phyloP scores from a whole-genome alignment of 1,140 invertebrate genomes.

The Procambarus virginalis region DNA sequence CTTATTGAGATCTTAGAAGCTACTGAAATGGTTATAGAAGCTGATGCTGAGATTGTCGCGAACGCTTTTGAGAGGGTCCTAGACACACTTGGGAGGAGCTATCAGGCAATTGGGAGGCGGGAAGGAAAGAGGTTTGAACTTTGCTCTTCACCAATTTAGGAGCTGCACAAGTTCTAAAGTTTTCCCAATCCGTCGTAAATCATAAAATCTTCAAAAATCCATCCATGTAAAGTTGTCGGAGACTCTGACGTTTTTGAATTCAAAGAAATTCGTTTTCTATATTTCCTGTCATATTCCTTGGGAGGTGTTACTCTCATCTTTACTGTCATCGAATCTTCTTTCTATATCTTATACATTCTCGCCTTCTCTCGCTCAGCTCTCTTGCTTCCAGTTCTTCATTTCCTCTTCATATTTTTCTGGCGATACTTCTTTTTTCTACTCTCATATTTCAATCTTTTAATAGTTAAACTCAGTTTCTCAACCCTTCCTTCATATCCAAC shows the following conservation, averaged over 20 bases:
- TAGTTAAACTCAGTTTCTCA: no score
- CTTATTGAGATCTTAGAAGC: no score
- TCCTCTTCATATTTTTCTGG: background rate
- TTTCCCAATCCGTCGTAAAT: background rate
- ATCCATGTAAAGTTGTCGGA: background rate
- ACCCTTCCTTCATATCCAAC: no score
- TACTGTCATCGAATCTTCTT: background rate
- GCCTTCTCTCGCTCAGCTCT: background rate
- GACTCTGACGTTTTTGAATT: background rate
- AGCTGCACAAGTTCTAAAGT: background rate
- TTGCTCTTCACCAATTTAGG: no score
- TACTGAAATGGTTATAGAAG: no score
- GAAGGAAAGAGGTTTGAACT: background rate
- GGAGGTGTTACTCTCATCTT: slow-evolving; percentile 3
- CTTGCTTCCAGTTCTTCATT: background rate
- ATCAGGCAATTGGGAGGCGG: no score
- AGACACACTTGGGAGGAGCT: no score
- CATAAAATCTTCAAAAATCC: background rate
- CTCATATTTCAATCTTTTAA: no score
- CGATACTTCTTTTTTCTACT: no score
- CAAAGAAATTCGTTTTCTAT: background rate
- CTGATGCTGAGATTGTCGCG: no score
- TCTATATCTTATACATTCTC: background rate
- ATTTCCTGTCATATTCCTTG: background rate
- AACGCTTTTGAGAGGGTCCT: no score